phyloP scores from a whole-genome alignment of 2,888 invertebrate genomes.

The Xylocampa areola region DNA sequence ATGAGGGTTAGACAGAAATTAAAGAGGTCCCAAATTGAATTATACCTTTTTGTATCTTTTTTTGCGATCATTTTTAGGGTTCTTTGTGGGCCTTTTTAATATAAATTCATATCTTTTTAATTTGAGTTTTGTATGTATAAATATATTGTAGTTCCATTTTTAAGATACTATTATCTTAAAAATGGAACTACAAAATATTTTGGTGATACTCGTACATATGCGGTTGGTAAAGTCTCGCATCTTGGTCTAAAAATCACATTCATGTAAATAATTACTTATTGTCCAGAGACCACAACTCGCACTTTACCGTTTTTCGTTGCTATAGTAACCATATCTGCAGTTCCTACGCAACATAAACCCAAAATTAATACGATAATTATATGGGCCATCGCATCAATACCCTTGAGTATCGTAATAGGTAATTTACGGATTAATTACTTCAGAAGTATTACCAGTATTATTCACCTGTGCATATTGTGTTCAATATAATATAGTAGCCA shows the following conservation, averaged over 20 bases:
- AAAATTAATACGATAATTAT: constrained; percentile 18
- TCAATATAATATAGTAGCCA: constrained; percentile 2
- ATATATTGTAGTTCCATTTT: no score
- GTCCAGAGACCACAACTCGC: neutral
- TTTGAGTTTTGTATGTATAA: no score
- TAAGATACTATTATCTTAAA: no score
- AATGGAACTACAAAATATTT: no score
- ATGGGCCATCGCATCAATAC: constrained; percentile 5
- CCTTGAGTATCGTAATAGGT: constrained; percentile 19
- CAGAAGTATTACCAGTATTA: neutral
- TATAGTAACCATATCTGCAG: neutral
- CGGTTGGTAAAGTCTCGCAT: no score
- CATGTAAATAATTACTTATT: no score
- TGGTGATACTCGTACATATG: no score
- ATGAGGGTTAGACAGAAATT: constrained; percentile 36
- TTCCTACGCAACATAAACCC: constrained; percentile 8
- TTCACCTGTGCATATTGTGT: constrained; percentile 23
- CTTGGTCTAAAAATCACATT: no score
- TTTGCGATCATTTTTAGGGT: neutral
- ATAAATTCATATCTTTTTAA: no score
- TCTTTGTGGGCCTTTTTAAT: neutral
- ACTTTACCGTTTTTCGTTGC: neutral
- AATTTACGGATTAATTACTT: constrained; percentile 34
- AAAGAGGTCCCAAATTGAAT: constrained; percentile 14
- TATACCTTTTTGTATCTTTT: neutral